Base-by-base conservation (phyloP, 2,888 invertebrate genomes). In the Andrena marginata region DNA sequence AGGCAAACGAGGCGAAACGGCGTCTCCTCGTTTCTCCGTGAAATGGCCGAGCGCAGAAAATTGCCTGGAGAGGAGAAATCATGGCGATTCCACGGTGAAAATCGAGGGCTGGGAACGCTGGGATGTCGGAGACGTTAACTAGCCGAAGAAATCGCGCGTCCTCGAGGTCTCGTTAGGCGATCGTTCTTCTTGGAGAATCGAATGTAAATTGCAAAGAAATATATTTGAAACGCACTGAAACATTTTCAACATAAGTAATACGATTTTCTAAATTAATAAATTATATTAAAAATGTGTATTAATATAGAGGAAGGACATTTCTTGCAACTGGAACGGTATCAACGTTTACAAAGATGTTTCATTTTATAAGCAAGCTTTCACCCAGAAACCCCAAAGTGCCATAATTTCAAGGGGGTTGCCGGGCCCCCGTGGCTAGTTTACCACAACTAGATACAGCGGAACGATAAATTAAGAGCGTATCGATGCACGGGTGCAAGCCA, bases 401-500 rank as follows among this genome's bases (percentile, higher is more conserved):
- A 29, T 29, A 29, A 65, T 49, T 49, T 65, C n/a, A 65, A n/a
- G 29, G 31, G 10, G 29, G 42, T 6, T 42, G 51, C 49, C 20
- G 5, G 26, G 51, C 49, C 33, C 13, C 54, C 23, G 13, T 10
- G 35, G n/a, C n/a, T 54, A 23, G 54, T 69, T 64, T 23, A 31
- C 31, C 51, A 16, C 35, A 10, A 62, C 33, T 31, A 48, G 31
- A 65, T 31, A 6, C 10, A 10, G 20, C 8, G 29, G 77, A 87
- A 82, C 90, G 86, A 90, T 92, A 91, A 92, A 92, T 92, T 89
- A 90, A 86, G 82, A 87, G 80, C 71, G 80, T 82, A 86, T 85
- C 84, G 84, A 81, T 75, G 89, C 80, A 82, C 80, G 81, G 89
- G 78, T 81, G 89, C 80, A 71, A 82, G 85, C 80, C 20, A 73